phyloP scores from a whole-genome alignment of 2,888 invertebrate genomes.

The Ochropacha duplaris region DNA sequence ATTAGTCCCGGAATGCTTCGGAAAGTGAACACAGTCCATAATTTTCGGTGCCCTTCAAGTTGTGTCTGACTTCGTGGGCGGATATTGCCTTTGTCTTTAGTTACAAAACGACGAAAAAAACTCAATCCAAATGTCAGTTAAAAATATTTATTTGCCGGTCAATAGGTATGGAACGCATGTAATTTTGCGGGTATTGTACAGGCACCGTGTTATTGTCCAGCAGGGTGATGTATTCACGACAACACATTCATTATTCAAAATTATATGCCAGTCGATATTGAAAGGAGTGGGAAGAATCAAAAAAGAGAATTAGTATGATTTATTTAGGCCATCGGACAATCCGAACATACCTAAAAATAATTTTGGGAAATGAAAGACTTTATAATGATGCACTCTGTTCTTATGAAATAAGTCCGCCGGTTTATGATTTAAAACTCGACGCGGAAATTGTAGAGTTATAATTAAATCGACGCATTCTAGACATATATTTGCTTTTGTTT shows the following conservation, averaged over 20 bases:
- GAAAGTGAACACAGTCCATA: constrained; percentile 68
- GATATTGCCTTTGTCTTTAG: constrained; percentile 77
- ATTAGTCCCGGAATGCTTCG: constrained; percentile 78
- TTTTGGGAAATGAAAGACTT: background rate
- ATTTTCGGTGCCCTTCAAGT: constrained; percentile 70
- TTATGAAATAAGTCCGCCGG: background rate
- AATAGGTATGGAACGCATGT: constrained; percentile 61
- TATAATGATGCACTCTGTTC: background rate
- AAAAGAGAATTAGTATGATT: constrained; percentile 18
- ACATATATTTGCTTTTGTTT: background rate
- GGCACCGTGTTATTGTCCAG: constrained; percentile 60
- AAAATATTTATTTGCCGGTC: constrained; percentile 73
- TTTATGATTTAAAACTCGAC: background rate
- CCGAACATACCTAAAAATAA: background rate
- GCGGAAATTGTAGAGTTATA: background rate
- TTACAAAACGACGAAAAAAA: constrained; percentile 61
- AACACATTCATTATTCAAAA: constrained; percentile 57
- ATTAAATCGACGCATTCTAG: background rate
- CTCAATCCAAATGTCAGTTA: constrained; percentile 60
- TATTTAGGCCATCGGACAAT: constrained; percentile 5
- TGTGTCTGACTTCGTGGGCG: constrained; percentile 67
- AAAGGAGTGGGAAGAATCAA: constrained; percentile 28
- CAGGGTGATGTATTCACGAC: constrained; percentile 60
- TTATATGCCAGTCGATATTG: constrained; percentile 42
- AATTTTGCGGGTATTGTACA: constrained; percentile 66